Evolutionary conservation across 2,888 invertebrate genomes (phyloP), one percentile per base, ranked within the genome.

Genomic region (Andrena bicolor): DNA sequence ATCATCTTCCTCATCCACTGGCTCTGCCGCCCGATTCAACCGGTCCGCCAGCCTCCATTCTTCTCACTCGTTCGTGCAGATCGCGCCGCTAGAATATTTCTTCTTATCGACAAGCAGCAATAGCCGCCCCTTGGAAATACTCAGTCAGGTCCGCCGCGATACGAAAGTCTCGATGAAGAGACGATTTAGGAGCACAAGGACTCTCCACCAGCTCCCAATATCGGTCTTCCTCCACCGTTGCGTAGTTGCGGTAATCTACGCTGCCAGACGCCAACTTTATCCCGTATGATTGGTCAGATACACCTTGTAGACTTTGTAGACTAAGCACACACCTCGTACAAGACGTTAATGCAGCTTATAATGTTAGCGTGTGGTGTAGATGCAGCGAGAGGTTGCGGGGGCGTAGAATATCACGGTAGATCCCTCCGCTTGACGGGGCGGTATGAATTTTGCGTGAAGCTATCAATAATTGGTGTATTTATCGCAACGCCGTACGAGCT

Each of bases 21-120:
- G 51, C 56, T 49, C 64, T 56, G 32, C 51, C 60, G 48, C 53
- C 68, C 63, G 71, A 83, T 85, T 83, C 84, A 68, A 70, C 35
- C 69, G 76, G 41, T 41, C 61, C 65, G 66, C 80, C 58, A 53
- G 70, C 66, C 76, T 69, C 78, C 74, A 73, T 84, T 85, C 87
- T 83, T 82, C 84, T 73, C 80, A 58, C 63, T 73, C 70, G 80
- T 72, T 74, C 76, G 68, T 73, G 80, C 80, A 83, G 74, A 53
- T 49, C 66, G 69, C 60, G 71, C 66, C 68, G 73, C 75, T 23
- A 76, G 84, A 85, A 90, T 89, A 89, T 90, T 90, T 90, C 88
- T 88, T 87, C 88, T 89, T 90, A 91, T 91, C 91, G 88, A 89
- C 87, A 86, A 88, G 86, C 75, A 80, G 86, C 87, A 88, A 88